phyloP scores from a whole-genome alignment of 2,888 invertebrate genomes.

The Melipona bicolor region DNA sequence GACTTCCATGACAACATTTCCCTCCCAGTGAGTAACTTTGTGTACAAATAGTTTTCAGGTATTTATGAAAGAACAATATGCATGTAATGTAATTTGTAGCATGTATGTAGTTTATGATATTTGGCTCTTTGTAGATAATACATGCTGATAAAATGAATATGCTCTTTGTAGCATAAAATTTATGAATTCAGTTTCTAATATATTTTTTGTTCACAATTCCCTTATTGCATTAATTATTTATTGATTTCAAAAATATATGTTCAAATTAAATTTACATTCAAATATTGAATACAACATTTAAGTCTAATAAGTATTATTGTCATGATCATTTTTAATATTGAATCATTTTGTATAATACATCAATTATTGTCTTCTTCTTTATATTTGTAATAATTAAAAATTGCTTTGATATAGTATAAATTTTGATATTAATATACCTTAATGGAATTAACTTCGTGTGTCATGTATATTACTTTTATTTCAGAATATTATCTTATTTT shows the following conservation, averaged over 20 bases:
- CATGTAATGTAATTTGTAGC: constrained; percentile 30
- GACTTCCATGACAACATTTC: constrained; percentile 84
- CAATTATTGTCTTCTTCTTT: not conserved
- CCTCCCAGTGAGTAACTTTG: constrained; percentile 80
- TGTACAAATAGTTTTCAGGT: constrained; percentile 6
- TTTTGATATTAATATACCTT: not conserved
- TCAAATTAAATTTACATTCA: not conserved
- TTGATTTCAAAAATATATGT: not conserved
- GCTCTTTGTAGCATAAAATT: not conserved
- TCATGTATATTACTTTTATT: constrained; percentile 28
- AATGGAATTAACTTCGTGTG: constrained; percentile 7
- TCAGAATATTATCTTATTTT: constrained; percentile 33
- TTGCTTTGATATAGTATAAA: not conserved
- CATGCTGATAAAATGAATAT: not conserved
- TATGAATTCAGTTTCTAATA: not conserved
- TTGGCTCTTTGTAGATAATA: constrained; percentile 18
- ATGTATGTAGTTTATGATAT: not conserved
- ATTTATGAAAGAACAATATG: constrained; percentile 4
- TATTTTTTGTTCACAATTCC: not conserved
- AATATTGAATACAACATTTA: not conserved
- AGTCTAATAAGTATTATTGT: not conserved
- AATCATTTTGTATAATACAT: not conserved
- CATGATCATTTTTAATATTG: not conserved
- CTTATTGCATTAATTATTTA: not conserved
- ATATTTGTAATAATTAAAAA: constrained; percentile 4